Evolutionary conservation across 2,113 vertebrate genomes (phyloP), one percentile per base, ranked within the genome.

Genomic region (Grammomys dolichurus): DNA sequence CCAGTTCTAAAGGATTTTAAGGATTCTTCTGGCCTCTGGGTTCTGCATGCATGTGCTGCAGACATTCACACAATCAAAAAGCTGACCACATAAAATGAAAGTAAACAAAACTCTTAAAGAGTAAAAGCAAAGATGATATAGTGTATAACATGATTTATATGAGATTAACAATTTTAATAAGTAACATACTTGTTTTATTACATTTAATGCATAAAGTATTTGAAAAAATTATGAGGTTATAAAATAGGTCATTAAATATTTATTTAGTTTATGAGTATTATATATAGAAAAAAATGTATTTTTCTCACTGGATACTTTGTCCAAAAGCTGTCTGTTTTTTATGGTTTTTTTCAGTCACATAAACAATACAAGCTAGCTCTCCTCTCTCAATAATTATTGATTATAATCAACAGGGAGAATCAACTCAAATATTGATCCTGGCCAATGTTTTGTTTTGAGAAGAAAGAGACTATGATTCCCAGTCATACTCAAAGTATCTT

Each of bases 231-330:
- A 63, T 28, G 24, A n/a, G 24, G 24, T 2, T 91, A 1, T 67
- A 75, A n/a, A 82, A 72, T 24, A 75, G 69, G 8, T 67, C 28
- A 70, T 72, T 63, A 63, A 92, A 84, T 90, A 60, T 54, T 80
- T 3, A 78, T 89, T 96, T 96, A 82, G 13, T 96, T 93, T 40
- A 26, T 78, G 36, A 69, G 73, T 43, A 22, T 85, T 95, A 93
- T 46, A 43, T 48, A 46, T 11, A 33, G 40, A 70, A n/a, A 63
- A 63, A 65, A 28, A 60, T 69, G 46, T 48, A 78, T 2, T 40
- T 58, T 95, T 89, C 69, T 93, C 69, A 65, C 9, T 36, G 4
- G 3, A 2, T 51, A 91, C 85, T 58, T 5, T 90, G 7, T 54
- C 56, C 89, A 33, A 0, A 7, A 96, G 84, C 0, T 5, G 1